These are phyloP conservation scores for Furcula furcula DNA, from an alignment of 2,888 invertebrate genomes.

Conservation along the genomic window DNA sequence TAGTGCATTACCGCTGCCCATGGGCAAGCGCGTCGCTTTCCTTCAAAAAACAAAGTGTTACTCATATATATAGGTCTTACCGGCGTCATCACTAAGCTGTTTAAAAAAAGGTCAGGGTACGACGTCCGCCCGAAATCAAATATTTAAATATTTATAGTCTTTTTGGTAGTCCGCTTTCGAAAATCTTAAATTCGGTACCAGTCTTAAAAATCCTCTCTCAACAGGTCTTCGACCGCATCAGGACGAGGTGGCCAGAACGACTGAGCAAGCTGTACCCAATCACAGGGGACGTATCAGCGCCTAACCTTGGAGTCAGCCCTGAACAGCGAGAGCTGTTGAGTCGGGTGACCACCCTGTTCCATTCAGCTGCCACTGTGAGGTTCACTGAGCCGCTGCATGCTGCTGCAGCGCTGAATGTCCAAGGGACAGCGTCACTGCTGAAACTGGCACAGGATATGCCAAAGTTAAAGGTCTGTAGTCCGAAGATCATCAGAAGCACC, in stretches of 20 bases:
- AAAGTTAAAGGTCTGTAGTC: constrained; percentile 86
- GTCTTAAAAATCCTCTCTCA: too few species aligned
- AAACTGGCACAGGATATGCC: constrained; percentile 92
- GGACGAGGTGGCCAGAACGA: constrained; percentile 83
- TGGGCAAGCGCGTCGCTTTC: too few species aligned
- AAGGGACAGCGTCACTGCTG: constrained; percentile 92
- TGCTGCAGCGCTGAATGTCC: constrained; percentile 94
- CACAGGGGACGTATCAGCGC: constrained; percentile 88
- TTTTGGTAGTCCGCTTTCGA: too few species aligned
- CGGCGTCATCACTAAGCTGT: too few species aligned
- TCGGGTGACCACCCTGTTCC: constrained; percentile 93
- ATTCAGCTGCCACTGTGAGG: constrained; percentile 97
- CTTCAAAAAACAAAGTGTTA: too few species aligned
- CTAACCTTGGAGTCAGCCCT: constrained; percentile 85
- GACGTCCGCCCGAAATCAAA: too few species aligned
- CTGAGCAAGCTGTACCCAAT: constrained; percentile 86
- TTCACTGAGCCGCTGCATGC: constrained; percentile 95
- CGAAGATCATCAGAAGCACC: too few species aligned
- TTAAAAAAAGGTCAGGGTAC: too few species aligned
- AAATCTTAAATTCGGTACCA: too few species aligned
- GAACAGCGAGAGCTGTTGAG: constrained; percentile 84
- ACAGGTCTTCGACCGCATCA: constrained; percentile 87
- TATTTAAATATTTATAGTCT: too few species aligned
- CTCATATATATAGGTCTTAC: too few species aligned
- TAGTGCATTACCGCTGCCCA: too few species aligned